Conservation (phyloP, 1,140 invertebrate species). For the Acyrthosiphon pisum region DNA sequence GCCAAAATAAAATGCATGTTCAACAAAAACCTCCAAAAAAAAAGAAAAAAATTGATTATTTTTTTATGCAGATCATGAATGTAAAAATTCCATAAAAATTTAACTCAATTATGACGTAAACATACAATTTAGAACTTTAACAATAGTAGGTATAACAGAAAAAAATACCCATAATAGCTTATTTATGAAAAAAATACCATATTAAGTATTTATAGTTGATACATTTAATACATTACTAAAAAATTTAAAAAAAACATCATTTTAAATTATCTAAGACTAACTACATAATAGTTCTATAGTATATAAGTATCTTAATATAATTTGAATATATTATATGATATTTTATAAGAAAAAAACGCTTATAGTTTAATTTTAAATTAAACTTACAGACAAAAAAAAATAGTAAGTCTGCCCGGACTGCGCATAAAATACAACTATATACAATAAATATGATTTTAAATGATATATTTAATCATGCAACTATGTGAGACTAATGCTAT, state of each 20-base stretch:
- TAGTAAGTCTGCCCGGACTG: neutral
- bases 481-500: neutral
- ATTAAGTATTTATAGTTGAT: too few species aligned
- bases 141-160: neutral
- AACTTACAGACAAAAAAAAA: neutral
- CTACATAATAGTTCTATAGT: neutral
- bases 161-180: neutral
- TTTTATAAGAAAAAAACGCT: slow-evolving; percentile 17
- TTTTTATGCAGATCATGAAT: neutral
- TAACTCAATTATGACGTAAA: neutral
- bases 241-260: neutral
- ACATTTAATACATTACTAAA: neutral
- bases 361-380: neutral
- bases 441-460: slow-evolving; percentile 20
- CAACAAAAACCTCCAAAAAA: neutral
- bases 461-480: slow-evolving; percentile 12
- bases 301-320: neutral
- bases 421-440: neutral
- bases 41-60: neutral
- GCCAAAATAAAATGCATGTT: neutral
- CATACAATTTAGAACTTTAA: neutral
- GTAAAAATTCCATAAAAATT: neutral
- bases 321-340: neutral
- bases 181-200: neutral
- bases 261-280: neutral